Evolutionary conservation across 2,797 vertebrate genomes (phyloP), one percentile per base, ranked within the genome.

Genomic region (Cossypha caffra): DNA sequence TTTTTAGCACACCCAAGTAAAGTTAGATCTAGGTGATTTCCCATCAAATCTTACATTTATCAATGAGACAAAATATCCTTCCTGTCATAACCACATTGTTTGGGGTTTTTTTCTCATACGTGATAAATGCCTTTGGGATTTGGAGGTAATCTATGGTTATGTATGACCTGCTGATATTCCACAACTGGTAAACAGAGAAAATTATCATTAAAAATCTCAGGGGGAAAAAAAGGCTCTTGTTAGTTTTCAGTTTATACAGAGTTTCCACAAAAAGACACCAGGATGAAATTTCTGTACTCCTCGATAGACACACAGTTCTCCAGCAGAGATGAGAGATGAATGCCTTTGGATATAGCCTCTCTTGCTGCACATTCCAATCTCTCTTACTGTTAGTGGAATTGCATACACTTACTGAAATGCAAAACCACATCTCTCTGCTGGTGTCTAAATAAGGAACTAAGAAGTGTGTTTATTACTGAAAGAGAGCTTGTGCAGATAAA

Each of bases 341-440:
- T 58, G 73, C 51, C 21, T 78, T 26, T 68, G 51, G 73, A 78
- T 76, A 73, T 10, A 54, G 23, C 10, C 18, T 81, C 58, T 84
- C 59, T 80, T 73, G 28, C 43, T 68, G 25, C 40, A 68, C 51
- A 63, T 82, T 92, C 43, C 52, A 69, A 4, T 66, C 52, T 63
- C 51, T 38, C 11, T 82, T 62, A 51, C 59, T 69, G 37, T 82
- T 96, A 87, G 80, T 79, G 31, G 55, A 79, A 84, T 76, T 62
- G 35, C 31, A 59, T 25, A 42, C 31, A 48, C 23, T 73, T 61
- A 54, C 35, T 71, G 81, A 95, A 89, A 92, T 55, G 59, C 51
- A 85, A 84, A 68, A 62, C 3, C 23, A 73, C 29, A 48, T 69
- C 25, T 74, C 58, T 87, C 54, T 73, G 19, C 24, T 78, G 40